A percentile compares a stretch with the other conserved stretches of the same genome.
These are phyloP conservation scores for Teinopalpus imperialis DNA, from an alignment of 2,888 invertebrate genomes.

Conservation along the genomic window DNA sequence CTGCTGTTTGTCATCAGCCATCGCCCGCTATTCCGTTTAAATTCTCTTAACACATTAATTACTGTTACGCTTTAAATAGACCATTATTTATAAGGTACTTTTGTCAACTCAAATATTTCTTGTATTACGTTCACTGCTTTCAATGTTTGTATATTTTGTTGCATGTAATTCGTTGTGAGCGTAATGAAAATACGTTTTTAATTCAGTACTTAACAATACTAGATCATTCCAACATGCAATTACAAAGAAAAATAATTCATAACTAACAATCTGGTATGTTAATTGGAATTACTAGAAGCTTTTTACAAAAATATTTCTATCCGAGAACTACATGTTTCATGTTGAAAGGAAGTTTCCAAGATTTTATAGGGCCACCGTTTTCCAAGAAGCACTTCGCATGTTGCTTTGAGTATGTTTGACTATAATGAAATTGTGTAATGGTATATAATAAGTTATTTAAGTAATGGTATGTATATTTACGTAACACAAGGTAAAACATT, in stretches of 20 bases:
- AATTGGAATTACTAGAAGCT: no score
- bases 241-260: neutral
- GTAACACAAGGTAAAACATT: no score
- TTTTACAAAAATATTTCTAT: no score
- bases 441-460: no score
- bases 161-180: neutral
- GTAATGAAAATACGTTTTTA: neutral
- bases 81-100: neutral
- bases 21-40: conserved; percentile 12
- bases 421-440: no score
- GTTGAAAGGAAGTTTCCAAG: no score
- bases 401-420: no score
- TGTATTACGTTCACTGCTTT: conserved; percentile 1
- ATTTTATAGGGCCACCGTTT: no score
- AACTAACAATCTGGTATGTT: no score
- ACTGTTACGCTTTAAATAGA: neutral
- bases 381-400: no score
- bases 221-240: conserved; percentile 4
- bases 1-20: conserved; percentile 32
- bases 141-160: neutral
- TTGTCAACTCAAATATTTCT: neutral
- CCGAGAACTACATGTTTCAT: no score
- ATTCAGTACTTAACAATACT: neutral
- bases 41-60: conserved; percentile 18
- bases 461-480: no score